Conservation (phyloP, 2,113 vertebrate species). For the Potamarius usumacintae region DNA sequence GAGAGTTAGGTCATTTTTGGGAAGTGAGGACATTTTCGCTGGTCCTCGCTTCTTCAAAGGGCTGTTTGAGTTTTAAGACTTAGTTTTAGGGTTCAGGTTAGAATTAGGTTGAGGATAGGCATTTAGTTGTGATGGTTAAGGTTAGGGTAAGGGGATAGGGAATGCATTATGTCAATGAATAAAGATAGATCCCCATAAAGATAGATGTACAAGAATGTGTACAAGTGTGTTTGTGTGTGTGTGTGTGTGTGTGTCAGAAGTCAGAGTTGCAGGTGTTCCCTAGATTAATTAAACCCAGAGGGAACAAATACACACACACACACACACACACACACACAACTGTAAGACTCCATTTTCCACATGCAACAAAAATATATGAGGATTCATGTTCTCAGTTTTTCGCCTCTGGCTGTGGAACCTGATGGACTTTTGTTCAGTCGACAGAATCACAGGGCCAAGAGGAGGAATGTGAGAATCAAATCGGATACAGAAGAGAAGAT, state of each 20-base stretch:
- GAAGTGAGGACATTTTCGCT: no score
- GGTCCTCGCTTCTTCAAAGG: no score
- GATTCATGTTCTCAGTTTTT: slow-evolving; percentile 32
- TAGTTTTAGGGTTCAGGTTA: no score
- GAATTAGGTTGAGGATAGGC: no score
- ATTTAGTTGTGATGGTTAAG: no score
- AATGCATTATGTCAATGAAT: no score
- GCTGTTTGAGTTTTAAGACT: no score
- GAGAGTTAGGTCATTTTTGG: no score
- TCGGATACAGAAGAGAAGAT: slow-evolving; percentile 19
- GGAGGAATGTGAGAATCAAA: slow-evolving; percentile 21
- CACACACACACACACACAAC: slow-evolving; percentile 1
- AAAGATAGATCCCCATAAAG: no score
- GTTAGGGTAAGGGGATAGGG: no score
- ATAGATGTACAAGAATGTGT: no score
- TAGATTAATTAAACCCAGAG: slow-evolving; percentile 71
- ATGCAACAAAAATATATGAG: slow-evolving; percentile 19
- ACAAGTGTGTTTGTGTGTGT: no score
- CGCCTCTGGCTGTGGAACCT: slow-evolving; percentile 25
- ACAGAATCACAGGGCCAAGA: not conserved
- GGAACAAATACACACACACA: slow-evolving; percentile 51
- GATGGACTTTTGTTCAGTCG: slow-evolving; percentile 12
- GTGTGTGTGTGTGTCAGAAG: slow-evolving; percentile 48
- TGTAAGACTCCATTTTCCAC: slow-evolving; percentile 17
- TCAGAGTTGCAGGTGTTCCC: slow-evolving; percentile 63